These are phyloP conservation scores for Folsomia manolachei DNA, from an alignment of 2,888 invertebrate species.

Conservation along the genomic window DNA sequence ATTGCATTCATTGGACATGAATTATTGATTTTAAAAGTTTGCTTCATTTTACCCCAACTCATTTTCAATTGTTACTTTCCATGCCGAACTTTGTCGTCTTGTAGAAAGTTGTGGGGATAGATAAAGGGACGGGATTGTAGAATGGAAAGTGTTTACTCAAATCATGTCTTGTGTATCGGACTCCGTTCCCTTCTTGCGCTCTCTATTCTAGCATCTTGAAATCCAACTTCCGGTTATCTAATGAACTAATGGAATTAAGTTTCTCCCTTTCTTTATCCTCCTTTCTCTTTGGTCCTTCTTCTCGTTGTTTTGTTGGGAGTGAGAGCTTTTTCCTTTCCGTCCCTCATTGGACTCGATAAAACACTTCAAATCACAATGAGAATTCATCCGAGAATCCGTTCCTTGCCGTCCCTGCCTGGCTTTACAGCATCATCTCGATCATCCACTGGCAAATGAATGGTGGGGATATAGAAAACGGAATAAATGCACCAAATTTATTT, in stretches of 20 bases:
- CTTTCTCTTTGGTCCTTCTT: neutral
- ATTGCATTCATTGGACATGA: too few species aligned
- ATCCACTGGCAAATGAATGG: neutral
- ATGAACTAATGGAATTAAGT: constrained; percentile 51
- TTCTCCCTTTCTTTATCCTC: constrained; percentile 15
- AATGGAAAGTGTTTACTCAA: constrained; percentile 10
- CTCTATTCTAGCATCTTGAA: too few species aligned
- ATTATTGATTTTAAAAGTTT: too few species aligned
- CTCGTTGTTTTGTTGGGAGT: too few species aligned
- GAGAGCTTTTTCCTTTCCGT: too few species aligned
- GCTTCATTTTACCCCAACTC: too few species aligned
- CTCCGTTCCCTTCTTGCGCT: neutral
- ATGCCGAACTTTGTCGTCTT: too few species aligned
- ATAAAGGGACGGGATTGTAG: neutral
- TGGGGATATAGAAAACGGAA: neutral
- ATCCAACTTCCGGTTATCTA: constrained; percentile 51
- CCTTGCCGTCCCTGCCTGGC: neutral
- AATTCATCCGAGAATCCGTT: neutral
- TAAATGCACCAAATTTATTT: constrained; percentile 2
- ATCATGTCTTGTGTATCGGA: neutral
- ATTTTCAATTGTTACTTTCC: too few species aligned
- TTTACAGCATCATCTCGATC: too few species aligned
- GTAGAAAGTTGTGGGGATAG: neutral
- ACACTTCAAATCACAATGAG: constrained; percentile 8
- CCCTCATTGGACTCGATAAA: neutral